Evolutionary conservation across 2,888 invertebrate species (phyloP).

Genomic region (Pristionchus mayeri): DNA sequence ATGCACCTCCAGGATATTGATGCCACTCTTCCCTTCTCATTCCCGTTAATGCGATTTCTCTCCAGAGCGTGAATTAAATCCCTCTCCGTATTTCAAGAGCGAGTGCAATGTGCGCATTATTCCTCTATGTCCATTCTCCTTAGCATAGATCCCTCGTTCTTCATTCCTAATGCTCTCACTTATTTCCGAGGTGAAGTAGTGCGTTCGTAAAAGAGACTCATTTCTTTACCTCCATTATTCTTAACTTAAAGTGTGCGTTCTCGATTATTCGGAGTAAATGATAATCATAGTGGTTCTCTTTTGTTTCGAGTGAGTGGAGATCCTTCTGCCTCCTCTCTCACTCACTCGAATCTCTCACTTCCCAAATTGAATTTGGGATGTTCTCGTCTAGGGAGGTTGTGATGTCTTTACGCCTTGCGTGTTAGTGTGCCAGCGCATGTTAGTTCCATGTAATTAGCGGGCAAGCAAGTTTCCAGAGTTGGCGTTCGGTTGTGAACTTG

Average conservation of each 20-base stretch:
- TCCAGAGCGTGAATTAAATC: not conserved
- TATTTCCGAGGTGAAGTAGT: not conserved
- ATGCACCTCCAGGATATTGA: too few species aligned
- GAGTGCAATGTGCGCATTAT: not conserved
- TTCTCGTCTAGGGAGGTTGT: not conserved
- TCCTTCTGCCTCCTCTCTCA: not conserved
- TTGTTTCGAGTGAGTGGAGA: too few species aligned
- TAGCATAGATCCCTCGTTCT: too few species aligned
- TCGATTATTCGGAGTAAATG: too few species aligned
- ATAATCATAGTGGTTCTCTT: too few species aligned
- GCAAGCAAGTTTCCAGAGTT: too few species aligned
- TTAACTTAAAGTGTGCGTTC: too few species aligned
- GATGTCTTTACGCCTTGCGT: not conserved
- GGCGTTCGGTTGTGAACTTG: too few species aligned
- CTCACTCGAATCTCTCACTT: not conserved
- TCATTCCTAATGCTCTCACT: too few species aligned
- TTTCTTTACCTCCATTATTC: not conserved
- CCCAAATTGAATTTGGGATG: conserved; percentile 24
- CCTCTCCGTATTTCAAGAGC: not conserved
- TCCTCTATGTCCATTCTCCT: conserved; percentile 10
- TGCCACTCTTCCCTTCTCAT: not conserved
- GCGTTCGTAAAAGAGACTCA: not conserved
- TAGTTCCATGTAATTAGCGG: too few species aligned
- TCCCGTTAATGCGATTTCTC: conserved; percentile 32
- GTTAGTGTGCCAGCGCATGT: too few species aligned